Evolutionary conservation across 2,113 vertebrate genomes (phyloP).

Genomic region (Chascanopsetta lugubris): DNA sequence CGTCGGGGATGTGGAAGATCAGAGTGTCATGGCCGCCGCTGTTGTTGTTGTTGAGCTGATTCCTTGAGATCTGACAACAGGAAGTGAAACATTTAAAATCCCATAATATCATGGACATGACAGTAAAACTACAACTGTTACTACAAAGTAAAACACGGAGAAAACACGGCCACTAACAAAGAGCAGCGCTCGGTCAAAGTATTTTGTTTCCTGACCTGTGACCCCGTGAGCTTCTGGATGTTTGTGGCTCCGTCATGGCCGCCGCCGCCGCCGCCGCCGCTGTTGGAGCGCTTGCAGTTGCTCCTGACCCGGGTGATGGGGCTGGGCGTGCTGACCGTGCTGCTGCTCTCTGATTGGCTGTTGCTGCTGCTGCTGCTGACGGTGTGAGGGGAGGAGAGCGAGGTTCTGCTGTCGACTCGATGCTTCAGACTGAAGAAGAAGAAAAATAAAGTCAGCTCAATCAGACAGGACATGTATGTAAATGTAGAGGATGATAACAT

Average conservation of each 20-base stretch:
- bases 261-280: neutral
- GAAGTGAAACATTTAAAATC: neutral
- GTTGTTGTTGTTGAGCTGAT: constrained; percentile 52
- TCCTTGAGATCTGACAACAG: constrained; percentile 39
- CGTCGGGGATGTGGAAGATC: too few relatives aligned
- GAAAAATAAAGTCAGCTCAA: neutral
- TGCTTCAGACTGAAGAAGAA: constrained; percentile 72
- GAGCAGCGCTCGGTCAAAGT: too few relatives aligned
- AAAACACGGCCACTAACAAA: too few relatives aligned
- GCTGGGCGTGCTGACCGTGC: constrained; percentile 81
- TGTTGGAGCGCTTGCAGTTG: constrained; percentile 69
- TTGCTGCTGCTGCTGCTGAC: constrained; percentile 70
- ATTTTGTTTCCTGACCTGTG: constrained; percentile 44
- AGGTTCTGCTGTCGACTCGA: constrained; percentile 58
- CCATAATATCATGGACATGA: too few relatives aligned
- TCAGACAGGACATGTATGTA: constrained; percentile 65
- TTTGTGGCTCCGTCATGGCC: too few relatives aligned
- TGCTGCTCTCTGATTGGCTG: constrained; percentile 83
- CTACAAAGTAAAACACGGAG: too few relatives aligned
- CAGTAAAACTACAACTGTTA: too few relatives aligned
- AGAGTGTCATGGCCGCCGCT: constrained; percentile 54
- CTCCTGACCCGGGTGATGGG: constrained; percentile 74
- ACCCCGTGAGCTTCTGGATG: constrained; percentile 21
- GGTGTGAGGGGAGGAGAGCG: constrained; percentile 72
- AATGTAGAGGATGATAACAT: constrained; percentile 41